Conservation (phyloP, 2,113 vertebrate genomes). For the Ageneiosus marmoratus region DNA sequence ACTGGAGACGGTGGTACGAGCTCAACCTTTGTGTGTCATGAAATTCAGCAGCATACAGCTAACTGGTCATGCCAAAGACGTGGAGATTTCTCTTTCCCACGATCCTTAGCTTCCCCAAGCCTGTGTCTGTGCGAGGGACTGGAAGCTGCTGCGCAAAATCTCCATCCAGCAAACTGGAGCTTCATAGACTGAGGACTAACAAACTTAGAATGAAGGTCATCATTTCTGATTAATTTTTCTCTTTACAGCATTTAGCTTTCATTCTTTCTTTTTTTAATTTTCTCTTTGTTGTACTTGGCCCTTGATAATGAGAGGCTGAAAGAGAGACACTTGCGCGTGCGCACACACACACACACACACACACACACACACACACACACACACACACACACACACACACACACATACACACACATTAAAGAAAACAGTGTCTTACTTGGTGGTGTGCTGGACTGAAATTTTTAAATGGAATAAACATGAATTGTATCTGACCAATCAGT, state of each 20-base stretch:
- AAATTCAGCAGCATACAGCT: slow-evolving; percentile 75
- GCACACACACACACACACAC: slow-evolving; percentile 15
- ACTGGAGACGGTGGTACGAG: slow-evolving; percentile 44
- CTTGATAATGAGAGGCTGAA: slow-evolving; percentile 42
- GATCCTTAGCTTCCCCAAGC: slow-evolving; percentile 65
- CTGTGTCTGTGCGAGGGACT: slow-evolving; percentile 67
- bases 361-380: neutral
- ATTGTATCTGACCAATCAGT: slow-evolving; percentile 35
- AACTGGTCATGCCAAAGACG: slow-evolving; percentile 81
- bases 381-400: slow-evolving; percentile 18
- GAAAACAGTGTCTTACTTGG: slow-evolving; percentile 21
- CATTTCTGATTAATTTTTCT: slow-evolving; percentile 33
- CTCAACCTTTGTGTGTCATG: slow-evolving; percentile 39
- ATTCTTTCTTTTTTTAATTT: slow-evolving; percentile 39
- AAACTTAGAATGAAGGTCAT: slow-evolving; percentile 51
- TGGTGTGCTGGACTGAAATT: slow-evolving; percentile 52
- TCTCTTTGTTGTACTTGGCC: slow-evolving; percentile 41
- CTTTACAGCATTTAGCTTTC: slow-evolving; percentile 31
- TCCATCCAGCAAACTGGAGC: slow-evolving; percentile 38
- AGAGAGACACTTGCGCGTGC: neutral
- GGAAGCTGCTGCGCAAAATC: slow-evolving; percentile 50
- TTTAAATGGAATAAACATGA: slow-evolving; percentile 37
- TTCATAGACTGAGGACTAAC: slow-evolving; percentile 54
- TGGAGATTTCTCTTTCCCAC: slow-evolving; percentile 57
- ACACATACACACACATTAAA: neutral